Conservation (phyloP, 2,888 invertebrate genomes). For the Coremacera marginata region DNA sequence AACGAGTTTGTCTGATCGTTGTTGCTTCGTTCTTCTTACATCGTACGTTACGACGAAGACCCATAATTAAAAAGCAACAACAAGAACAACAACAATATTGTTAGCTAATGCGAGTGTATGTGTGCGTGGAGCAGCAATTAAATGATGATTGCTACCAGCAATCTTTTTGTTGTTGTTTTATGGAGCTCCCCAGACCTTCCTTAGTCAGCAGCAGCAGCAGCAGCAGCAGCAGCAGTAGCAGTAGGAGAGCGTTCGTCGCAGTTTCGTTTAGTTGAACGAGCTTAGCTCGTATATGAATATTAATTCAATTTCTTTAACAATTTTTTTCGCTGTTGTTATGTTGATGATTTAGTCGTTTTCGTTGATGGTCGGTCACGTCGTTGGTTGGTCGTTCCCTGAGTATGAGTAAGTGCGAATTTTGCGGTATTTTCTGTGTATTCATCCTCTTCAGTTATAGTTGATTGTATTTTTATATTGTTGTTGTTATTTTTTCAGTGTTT, state of each 20-base stretch:
- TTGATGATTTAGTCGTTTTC: conserved; percentile 17
- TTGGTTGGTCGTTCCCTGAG: conserved; percentile 34
- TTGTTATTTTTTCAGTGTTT: conserved; percentile 31
- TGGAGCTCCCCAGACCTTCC: conserved; percentile 67
- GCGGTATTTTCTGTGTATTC: conserved; percentile 50
- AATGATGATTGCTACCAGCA: conserved; percentile 58
- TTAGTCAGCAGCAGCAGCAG: conserved; percentile 60
- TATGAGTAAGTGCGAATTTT: conserved; percentile 57
- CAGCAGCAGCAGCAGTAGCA: no score
- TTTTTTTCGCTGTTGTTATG: conserved; percentile 33
- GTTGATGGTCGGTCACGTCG: conserved; percentile 44
- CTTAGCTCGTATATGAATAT: conserved; percentile 57
- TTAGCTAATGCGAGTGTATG: conserved; percentile 22
- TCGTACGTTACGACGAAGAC: not conserved
- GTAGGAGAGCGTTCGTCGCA: conserved; percentile 14
- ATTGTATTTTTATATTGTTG: conserved; percentile 33
- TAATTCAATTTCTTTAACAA: conserved; percentile 44
- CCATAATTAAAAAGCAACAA: not conserved
- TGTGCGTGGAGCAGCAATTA: conserved; percentile 54
- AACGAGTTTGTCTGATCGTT: not conserved
- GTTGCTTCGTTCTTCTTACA: not conserved
- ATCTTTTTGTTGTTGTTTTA: conserved; percentile 36
- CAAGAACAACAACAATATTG: not conserved
- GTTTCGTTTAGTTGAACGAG: conserved; percentile 32
- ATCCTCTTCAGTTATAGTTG: conserved; percentile 36